Base-by-base conservation (phyloP, 1,140 invertebrate genomes). In the Halesus radiatus region DNA sequence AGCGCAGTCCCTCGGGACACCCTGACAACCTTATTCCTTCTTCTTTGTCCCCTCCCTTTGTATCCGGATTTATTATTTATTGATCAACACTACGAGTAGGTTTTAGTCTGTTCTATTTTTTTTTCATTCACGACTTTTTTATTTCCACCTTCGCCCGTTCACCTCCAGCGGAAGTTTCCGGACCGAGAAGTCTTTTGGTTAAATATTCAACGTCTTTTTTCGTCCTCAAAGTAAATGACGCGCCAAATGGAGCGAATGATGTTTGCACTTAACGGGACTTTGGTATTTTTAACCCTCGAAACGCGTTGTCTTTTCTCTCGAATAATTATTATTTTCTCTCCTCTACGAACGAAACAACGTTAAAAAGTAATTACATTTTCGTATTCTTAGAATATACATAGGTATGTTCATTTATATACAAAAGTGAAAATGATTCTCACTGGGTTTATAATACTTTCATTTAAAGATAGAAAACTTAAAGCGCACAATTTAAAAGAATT, bases 61-160 rank as follows among this genome's bases (percentile, higher is more conserved):
- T 70, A 70, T 50, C 29, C 32, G 66, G 37, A 4, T 70, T 64
- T 70, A 70, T 70, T 70, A 70, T 70, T 70, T 70, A 70, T 70
- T 70, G 66, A 70, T 70, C 66, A 70, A 70, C 29, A 70, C 66
- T 70, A n/a, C n/a, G n/a, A n/a, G n/a, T n/a, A 52, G 37, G 8
- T 37, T 70, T 70, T 70, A 70, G 37, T 45, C 37, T 50, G 66
- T 50, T 50, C 66, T 23, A 18, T 45, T 70, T 70, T 45, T 37
- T n/a, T 23, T 45, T 45, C 37, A 52, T 70, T 70, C 66, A 70
- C 66, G 66, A 70, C 66, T 70, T 70, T 70, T 70, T 70, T 70
- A 70, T 70, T 20, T 70, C 66, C n/a, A 45, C 32, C 66, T 45
- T 20, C 66, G 66, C 37, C 29, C 66, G 29, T 3, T 66, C 62